Base-by-base conservation (phyloP, 64 coral and sea anemone species). In the Exaiptasia diaphana region DNA sequence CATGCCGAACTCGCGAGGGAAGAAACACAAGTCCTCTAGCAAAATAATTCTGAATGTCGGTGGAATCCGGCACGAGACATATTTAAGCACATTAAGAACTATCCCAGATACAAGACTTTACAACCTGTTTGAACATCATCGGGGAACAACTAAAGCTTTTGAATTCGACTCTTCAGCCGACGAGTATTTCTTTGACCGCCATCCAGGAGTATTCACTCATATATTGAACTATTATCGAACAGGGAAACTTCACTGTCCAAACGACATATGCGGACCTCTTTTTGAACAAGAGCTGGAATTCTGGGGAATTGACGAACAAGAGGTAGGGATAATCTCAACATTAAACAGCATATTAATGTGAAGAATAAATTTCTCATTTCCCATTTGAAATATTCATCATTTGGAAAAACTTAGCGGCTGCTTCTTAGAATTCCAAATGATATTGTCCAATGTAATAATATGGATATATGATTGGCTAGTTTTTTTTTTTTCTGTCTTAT, bases 191-290 rank as follows among this genome's bases (percentile, higher is more conserved):
- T 95, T 95, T 31, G 91, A 95, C 73, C 65, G 91, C 30, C 91
- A 95, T 68, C 91, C 91, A 9, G 86, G 86, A 26, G 91, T 89
- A 4, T 95, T 95, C 18, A 54, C 91, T 24, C 86, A 95, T 53
- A 90, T 95, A 57, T 50, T 95, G 13, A 95, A 95, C 46, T 95
- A 90, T 53, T 95, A 95, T 30, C 86, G 91, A 52, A 95, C 91
- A 11, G 91, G 91, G 49, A 95, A 77, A 36, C 67, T 95, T 41
- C 91, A 95, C 14, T 95, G 91, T 14, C 91, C 91, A 0, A 49
- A 81, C n/a, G 86, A 90, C 34, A 84, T 95, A 3, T 95, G 91
- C 27, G 91, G 91, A 1, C 91, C 91, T 17, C 34, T 95, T 2
- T 95, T 95, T 62, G 91, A 95, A 36, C 73, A 77, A 63, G 91